Evolutionary conservation across 2,797 vertebrate genomes (phyloP).

Genomic region (Somateria mollissima): DNA sequence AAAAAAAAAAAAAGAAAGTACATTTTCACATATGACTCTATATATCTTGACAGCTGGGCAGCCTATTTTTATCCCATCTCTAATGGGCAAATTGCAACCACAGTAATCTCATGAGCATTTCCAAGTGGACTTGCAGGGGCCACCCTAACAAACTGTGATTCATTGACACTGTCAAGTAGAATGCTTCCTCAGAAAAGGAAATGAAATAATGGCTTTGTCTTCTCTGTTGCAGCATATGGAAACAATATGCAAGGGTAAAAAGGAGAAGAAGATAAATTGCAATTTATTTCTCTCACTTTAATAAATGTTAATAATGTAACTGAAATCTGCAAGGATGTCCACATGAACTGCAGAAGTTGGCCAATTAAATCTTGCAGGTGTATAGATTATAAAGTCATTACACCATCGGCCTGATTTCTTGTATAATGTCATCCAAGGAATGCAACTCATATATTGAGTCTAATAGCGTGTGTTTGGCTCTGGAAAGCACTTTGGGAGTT

Average conservation of each 20-base stretch:
- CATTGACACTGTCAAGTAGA: neutral
- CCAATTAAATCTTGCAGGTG: neutral
- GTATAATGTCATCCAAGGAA: neutral
- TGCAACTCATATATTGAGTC: fast-evolving
- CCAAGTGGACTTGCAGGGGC: conserved; percentile 31
- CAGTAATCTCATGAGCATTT: conserved; percentile 35
- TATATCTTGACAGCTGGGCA: conserved; percentile 37
- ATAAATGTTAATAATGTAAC: neutral
- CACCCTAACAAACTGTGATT: conserved; percentile 24
- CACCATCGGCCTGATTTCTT: neutral
- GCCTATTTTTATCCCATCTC: conserved; percentile 30
- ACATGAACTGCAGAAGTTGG: neutral
- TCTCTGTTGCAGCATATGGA: neutral
- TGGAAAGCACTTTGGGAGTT: neutral
- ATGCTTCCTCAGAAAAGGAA: conserved; percentile 54
- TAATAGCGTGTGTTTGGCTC: neutral
- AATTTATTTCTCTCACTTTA: neutral
- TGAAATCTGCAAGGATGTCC: neutral
- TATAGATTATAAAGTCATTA: neutral
- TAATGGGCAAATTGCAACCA: conserved; percentile 39
- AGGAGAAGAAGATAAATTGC: neutral
- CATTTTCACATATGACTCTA: conserved; percentile 48
- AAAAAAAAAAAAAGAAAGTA: conserved; percentile 17
- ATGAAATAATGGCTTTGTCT: conserved; percentile 10
- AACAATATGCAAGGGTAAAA: neutral